Conservation (phyloP, 2,888 invertebrate species). For the Leucophora obtusa region DNA sequence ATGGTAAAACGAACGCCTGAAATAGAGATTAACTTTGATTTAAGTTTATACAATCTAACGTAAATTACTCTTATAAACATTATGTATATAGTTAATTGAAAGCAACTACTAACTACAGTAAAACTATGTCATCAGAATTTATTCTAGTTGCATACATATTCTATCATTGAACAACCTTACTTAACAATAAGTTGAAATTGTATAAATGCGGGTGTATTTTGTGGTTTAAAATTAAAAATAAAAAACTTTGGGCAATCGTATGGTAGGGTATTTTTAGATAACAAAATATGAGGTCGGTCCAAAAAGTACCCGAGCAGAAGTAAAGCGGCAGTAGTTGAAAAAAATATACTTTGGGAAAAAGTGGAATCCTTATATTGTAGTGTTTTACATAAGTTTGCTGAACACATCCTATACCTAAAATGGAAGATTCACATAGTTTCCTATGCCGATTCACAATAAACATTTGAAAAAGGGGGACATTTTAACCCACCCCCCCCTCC, state of each 20-base stretch:
- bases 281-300: neutral
- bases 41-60: slow-evolving; percentile 39
- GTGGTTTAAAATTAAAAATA: neutral
- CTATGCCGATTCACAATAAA: too few relatives aligned
- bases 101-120: neutral
- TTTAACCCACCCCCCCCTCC: too few relatives aligned
- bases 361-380: too few relatives aligned
- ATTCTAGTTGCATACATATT: neutral
- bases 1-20: neutral
- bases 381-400: too few relatives aligned
- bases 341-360: too few relatives aligned
- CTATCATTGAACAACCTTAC: neutral
- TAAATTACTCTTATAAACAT: neutral
- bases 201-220: neutral
- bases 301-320: too few relatives aligned
- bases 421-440: too few relatives aligned
- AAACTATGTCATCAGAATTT: slow-evolving; percentile 2
- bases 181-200: neutral
- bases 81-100: neutral
- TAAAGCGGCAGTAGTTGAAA: too few relatives aligned
- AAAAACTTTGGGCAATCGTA: neutral
- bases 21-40: slow-evolving; percentile 57
- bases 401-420: too few relatives aligned
- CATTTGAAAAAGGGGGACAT: too few relatives aligned
- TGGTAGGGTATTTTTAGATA: neutral